Percentiles rank a stretch among this genome's conserved stretches.
These are phyloP conservation scores for Pipra filicauda DNA, from an alignment of 2,113 vertebrate species.

Conservation along the genomic window DNA sequence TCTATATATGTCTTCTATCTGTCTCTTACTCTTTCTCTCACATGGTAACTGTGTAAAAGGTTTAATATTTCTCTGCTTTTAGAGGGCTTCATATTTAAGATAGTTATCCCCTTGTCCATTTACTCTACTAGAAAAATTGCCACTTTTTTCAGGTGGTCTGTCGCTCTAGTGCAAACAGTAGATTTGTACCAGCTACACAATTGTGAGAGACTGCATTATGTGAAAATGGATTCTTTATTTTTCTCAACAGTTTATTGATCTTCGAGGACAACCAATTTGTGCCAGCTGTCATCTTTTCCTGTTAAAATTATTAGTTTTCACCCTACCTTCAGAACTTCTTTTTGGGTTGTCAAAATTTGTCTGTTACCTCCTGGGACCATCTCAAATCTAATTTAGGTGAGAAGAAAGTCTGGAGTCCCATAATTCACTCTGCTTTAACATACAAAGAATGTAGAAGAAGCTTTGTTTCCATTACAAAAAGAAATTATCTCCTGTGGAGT, in stretches of 20 bases:
- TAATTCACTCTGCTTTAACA: not conserved
- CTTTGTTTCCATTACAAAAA: not conserved
- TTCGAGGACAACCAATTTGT: conserved; percentile 3
- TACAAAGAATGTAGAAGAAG: not conserved
- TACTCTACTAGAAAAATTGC: not conserved
- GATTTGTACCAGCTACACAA: not conserved
- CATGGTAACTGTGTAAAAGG: not conserved
- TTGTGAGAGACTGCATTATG: not conserved
- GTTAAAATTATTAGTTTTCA: not conserved
- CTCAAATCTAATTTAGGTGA: not conserved
- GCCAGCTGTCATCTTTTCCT: not conserved
- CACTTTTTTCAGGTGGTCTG: not conserved
- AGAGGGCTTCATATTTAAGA: not conserved
- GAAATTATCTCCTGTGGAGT: not conserved
- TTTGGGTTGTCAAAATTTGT: not conserved
- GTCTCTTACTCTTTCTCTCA: not conserved
- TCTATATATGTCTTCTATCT: not conserved
- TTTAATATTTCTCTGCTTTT: not conserved
- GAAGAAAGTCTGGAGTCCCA: not conserved
- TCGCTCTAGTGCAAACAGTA: not conserved
- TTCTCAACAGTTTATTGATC: not conserved
- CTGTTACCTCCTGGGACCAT: not conserved
- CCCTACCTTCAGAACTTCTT: not conserved
- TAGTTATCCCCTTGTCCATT: not conserved
- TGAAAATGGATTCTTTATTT: not conserved